Evolutionary conservation across 2,113 vertebrate genomes (phyloP), one percentile per base, ranked within the genome.

Genomic region (Phalacrocorax pelagicus): DNA sequence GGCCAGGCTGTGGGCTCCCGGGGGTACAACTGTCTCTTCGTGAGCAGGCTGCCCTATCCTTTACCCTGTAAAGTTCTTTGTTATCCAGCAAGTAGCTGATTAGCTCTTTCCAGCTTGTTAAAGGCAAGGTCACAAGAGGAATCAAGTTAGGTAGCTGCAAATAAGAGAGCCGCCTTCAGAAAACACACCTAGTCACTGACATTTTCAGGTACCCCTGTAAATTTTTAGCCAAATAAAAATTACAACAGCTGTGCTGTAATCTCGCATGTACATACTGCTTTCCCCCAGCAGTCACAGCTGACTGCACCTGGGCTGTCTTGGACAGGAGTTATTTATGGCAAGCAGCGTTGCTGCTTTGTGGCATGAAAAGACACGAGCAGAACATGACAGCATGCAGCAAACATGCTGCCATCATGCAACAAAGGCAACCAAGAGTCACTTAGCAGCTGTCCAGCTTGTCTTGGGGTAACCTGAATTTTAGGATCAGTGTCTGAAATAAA

Each of bases 231-330:
- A 51, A 67, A 77, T 32, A 55, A 61, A 94, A 81, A 69, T 19
- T 16, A 66, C 61, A 72, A 36, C 40, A 81, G 73, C 54, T 79
- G 34, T 73, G 78, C 91, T 62, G 62, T 47, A 51, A 91, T 9
- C 24, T 51, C 77, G 61, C 54, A 65, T 3, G 0, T 34, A 23
- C 40, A 65, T 5, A 5, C 27, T 67, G 66, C 86, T 72, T 72
- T 65, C 65, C 79, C 42, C n/a, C 26, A 40, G 75, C 90, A 80
- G 67, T 12, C 77, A 57, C 54, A 79, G 74, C 70, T 36, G 70
- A 71, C 49, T 44, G 84, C 89, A 95, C 88, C 92, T 90, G 91
- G 88, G 46, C 69, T 74, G 52, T 32, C 88, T 94, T 51, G 70
- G 70, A 44, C 51, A 59, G 40, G 11, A 90, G 84, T 51, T 92